Percentiles rank a stretch among this genome's conserved stretches.
Conservation (phyloP, 2,888 invertebrate genomes). For the Phytoseiulus persimilis region DNA sequence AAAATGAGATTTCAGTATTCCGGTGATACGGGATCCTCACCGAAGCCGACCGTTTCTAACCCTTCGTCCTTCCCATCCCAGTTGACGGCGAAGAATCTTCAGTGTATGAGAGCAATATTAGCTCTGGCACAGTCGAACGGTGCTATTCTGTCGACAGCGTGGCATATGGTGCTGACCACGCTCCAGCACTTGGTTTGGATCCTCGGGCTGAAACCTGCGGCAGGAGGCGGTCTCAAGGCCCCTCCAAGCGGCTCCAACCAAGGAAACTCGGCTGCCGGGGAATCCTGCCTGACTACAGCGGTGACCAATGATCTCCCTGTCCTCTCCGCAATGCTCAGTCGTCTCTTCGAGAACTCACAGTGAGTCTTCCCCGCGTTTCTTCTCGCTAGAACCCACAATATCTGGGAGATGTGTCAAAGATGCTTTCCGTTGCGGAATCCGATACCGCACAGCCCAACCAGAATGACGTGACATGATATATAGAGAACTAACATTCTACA, state of each 20-base stretch:
- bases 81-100: constrained; percentile 90
- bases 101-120: constrained; percentile 85
- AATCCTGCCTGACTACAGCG: constrained; percentile 66
- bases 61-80: constrained; percentile 46
- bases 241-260: constrained; percentile 45
- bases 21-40: neutral
- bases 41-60: neutral
- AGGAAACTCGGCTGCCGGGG: constrained; percentile 50
- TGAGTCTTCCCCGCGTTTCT: constrained; percentile 46
- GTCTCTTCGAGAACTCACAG: constrained; percentile 87
- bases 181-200: constrained; percentile 77
- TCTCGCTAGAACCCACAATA: too few relatives aligned
- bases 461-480: neutral
- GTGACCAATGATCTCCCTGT: constrained; percentile 90
- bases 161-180: constrained; percentile 91
- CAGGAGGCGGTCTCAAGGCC: constrained; percentile 83
- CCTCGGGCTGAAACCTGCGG: constrained; percentile 83
- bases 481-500: neutral
- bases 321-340: constrained; percentile 78
- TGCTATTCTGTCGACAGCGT: constrained; percentile 78
- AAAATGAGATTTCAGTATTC: neutral
- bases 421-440: neutral
- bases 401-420: too few relatives aligned
- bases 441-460: neutral
- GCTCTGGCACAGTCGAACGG: constrained; percentile 85